Conservation (phyloP, 1,140 invertebrate genomes). For the Lordiphosa stackelbergi region DNA sequence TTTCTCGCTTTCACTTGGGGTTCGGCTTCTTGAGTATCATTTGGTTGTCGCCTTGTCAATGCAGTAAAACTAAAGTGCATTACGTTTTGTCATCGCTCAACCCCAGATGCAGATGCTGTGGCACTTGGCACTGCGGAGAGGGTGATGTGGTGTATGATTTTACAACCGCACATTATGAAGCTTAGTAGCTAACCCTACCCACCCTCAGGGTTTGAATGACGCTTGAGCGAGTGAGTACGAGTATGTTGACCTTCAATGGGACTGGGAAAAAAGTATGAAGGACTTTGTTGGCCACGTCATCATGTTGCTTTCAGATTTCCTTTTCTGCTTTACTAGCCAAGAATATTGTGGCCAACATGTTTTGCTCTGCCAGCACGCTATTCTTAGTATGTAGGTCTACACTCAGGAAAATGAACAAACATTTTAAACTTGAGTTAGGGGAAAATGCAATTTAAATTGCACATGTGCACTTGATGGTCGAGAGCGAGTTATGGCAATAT, state of each 20-base stretch:
- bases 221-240: neutral
- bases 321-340: conserved; percentile 17
- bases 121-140: neutral
- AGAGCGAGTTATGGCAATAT: too few relatives aligned
- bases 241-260: conserved; percentile 43
- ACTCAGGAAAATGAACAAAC: too few relatives aligned
- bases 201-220: conserved; percentile 1
- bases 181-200: neutral
- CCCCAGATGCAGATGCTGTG: conserved; percentile 27
- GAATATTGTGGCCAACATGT: conserved; percentile 29
- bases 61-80: conserved; percentile 25
- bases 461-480: too few relatives aligned
- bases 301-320: conserved; percentile 20
- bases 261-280: conserved; percentile 15
- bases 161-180: conserved; percentile 31
- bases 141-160: conserved; percentile 38
- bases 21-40: too few relatives aligned
- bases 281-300: conserved; percentile 43
- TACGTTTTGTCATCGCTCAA: conserved; percentile 32
- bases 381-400: conserved; percentile 8
- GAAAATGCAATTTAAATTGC: too few relatives aligned
- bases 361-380: conserved; percentile 24
- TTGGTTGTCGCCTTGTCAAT: conserved; percentile 14
- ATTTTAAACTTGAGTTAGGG: too few relatives aligned
- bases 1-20: too few relatives aligned